Percentiles rank a stretch among this genome's conserved stretches.
phyloP scores from a whole-genome alignment of 2,888 invertebrate genomes.

The Heterodera filipjevi region DNA sequence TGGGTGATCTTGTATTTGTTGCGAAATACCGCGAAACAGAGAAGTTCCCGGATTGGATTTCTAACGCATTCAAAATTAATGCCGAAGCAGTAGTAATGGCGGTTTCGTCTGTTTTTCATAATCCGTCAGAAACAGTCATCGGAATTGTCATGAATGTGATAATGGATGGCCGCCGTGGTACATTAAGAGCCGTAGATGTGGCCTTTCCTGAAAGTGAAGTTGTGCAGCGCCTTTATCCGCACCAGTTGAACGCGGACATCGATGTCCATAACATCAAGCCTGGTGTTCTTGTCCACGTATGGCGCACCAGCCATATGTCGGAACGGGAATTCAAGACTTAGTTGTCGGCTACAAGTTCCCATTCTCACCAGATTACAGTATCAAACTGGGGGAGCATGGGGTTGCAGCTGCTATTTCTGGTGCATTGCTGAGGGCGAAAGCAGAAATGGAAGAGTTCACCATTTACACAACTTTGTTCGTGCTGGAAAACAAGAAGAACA shows the following conservation, averaged over 20 bases:
- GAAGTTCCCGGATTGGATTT: not conserved
- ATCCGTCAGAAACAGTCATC: not conserved
- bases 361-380: not conserved
- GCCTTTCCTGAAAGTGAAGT: not conserved
- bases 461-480: not conserved
- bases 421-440: not conserved
- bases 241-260: not conserved
- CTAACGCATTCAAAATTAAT: not conserved
- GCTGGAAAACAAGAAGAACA: not conserved
- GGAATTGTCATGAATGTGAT: constrained; percentile 4
- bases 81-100: not conserved
- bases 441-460: constrained; percentile 1
- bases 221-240: not conserved
- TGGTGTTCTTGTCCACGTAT: not conserved
- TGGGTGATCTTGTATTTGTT: not conserved
- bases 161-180: too few species aligned
- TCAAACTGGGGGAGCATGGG: not conserved
- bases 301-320: not conserved
- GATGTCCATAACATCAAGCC: not conserved
- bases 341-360: not conserved
- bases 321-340: not conserved
- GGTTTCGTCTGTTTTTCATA: not conserved
- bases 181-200: not conserved
- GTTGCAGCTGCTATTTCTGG: not conserved
- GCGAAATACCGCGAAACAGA: not conserved